These are phyloP conservation scores for Carpatolechia fugitivella DNA, from an alignment of 2,888 invertebrate genomes.

Conservation along the genomic window DNA sequence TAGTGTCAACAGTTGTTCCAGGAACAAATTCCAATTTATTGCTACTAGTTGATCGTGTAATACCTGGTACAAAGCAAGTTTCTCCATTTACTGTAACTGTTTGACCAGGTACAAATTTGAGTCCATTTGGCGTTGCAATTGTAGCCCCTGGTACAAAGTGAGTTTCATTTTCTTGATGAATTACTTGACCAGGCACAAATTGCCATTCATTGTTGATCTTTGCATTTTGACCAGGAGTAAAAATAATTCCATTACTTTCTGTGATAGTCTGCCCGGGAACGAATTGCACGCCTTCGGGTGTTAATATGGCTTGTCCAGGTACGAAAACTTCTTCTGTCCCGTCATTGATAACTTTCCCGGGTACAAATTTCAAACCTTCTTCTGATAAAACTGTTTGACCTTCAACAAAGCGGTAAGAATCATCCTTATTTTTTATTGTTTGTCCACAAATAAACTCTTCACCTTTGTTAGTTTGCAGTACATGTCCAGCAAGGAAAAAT, in stretches of 20 bases:
- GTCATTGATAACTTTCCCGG: conserved; percentile 76
- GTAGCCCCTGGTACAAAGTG: conserved; percentile 83
- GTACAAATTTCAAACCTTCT: conserved; percentile 81
- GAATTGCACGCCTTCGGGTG: conserved; percentile 81
- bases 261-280: conserved; percentile 82
- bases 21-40: conserved; percentile 77
- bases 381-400: conserved; percentile 82
- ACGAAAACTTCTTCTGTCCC: conserved; percentile 75
- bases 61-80: conserved; percentile 80
- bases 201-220: conserved; percentile 78
- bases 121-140: conserved; percentile 80
- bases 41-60: conserved; percentile 64
- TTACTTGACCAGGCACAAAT: conserved; percentile 82
- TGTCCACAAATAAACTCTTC: conserved; percentile 83
- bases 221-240: conserved; percentile 82
- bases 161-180: conserved; percentile 75
- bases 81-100: conserved; percentile 74
- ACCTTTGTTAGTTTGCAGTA: conserved; percentile 77
- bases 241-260: conserved; percentile 69
- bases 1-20: conserved; percentile 81
- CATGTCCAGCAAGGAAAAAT: conserved; percentile 85
- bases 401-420: conserved; percentile 76
- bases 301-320: conserved; percentile 81
- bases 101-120: conserved; percentile 83
- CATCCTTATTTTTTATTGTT: conserved; percentile 78